Conservation (phyloP, 1,140 invertebrate species). For the Prorops nasuta region DNA sequence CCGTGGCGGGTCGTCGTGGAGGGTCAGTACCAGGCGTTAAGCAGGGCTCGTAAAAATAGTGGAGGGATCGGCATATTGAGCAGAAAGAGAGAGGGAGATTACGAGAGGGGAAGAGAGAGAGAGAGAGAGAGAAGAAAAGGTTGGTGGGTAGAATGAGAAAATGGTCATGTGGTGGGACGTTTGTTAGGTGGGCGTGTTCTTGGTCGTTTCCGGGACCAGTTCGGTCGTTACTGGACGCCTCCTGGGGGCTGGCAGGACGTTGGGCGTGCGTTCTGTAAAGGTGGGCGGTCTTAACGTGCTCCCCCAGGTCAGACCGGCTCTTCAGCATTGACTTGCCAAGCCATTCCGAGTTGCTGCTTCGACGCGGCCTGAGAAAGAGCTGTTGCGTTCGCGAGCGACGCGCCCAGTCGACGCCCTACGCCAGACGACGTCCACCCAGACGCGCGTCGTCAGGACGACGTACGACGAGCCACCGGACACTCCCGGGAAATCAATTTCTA, state of each 20-base stretch:
- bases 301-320: no score
- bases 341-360: slow-evolving; percentile 52
- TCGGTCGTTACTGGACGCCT: background rate
- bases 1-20: slow-evolving; percentile 31
- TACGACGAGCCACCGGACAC: no score
- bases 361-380: slow-evolving; percentile 38
- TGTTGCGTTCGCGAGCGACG: slow-evolving; percentile 8
- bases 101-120: background rate
- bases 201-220: no score
- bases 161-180: no score
- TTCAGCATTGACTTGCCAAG: no score
- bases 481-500: no score
- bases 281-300: no score
- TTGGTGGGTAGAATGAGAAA: no score
- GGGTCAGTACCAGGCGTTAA: slow-evolving; percentile 43
- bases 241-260: background rate
- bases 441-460: slow-evolving; percentile 2
- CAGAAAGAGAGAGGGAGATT: no score
- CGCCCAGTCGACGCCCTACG: background rate
- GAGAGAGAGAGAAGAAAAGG: background rate
- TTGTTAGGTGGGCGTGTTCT: no score
- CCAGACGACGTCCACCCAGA: background rate
- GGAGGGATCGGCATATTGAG: slow-evolving; percentile 52
- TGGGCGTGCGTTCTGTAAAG: no score
- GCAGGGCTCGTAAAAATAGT: slow-evolving; percentile 55